Evolutionary conservation across 2,113 vertebrate species (phyloP).

Genomic region (Ranitomeya imitator): DNA sequence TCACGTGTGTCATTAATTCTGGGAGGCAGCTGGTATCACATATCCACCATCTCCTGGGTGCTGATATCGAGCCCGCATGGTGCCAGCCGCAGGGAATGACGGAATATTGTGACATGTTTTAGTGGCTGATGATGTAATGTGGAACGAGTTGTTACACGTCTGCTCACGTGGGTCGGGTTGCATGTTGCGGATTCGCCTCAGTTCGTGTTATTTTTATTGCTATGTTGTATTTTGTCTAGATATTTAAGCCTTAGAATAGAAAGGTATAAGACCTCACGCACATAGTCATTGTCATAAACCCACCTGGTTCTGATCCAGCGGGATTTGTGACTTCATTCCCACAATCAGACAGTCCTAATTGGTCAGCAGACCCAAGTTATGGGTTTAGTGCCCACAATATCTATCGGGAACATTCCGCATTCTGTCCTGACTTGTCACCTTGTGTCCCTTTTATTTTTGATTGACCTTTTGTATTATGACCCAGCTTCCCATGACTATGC

Average conservation of each 20-base stretch:
- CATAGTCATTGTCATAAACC: not conserved
- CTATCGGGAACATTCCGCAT: too few relatives aligned
- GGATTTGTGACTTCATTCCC: too few relatives aligned
- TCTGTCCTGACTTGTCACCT: too few relatives aligned
- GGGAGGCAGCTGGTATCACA: not conserved
- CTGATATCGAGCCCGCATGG: not conserved
- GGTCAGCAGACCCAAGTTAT: too few relatives aligned
- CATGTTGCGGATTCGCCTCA: not conserved
- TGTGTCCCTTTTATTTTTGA: too few relatives aligned
- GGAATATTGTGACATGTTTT: conserved; percentile 6
- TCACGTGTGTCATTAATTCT: conserved; percentile 18
- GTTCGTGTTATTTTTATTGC: not conserved
- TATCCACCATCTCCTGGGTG: not conserved
- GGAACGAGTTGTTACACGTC: not conserved
- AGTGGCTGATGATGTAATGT: not conserved
- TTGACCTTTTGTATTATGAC: too few relatives aligned
- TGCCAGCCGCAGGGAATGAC: not conserved
- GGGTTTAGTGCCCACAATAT: too few relatives aligned
- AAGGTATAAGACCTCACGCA: not conserved
- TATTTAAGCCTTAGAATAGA: not conserved
- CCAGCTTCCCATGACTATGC: too few relatives aligned
- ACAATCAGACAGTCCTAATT: too few relatives aligned
- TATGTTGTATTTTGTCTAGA: not conserved
- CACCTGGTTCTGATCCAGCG: too few relatives aligned
- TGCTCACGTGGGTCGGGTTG: conserved; percentile 1